These are phyloP conservation scores for Dryococelus australis DNA, from an alignment of 2,888 invertebrate species.

Conservation along the genomic window DNA sequence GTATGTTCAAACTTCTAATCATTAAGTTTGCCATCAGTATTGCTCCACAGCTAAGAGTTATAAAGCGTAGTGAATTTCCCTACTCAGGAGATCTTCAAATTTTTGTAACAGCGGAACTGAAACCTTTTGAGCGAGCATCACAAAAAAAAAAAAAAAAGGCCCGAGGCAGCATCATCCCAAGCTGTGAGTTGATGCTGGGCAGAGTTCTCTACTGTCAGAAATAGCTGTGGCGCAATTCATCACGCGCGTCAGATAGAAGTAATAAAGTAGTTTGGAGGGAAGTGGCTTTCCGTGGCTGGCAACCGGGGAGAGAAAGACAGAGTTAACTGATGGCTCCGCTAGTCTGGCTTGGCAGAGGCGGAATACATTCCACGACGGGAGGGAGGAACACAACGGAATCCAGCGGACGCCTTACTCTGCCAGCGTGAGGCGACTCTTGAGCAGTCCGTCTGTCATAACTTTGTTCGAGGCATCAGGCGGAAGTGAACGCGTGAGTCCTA, in stretches of 20 bases:
- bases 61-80: no score
- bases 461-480: neutral
- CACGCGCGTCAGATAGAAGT: slow-evolving; percentile 1
- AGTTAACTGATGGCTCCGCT: neutral
- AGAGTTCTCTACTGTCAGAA: neutral
- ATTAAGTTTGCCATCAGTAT: no score
- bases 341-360: neutral
- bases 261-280: neutral
- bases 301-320: neutral
- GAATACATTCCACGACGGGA: neutral
- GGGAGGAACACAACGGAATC: slow-evolving; percentile 5
- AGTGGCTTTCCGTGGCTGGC: neutral
- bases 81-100: no score
- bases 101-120: no score
- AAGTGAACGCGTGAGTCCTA: neutral
- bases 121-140: no score
- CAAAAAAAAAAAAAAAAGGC: neutral
- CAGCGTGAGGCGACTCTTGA: neutral
- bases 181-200: neutral
- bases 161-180: neutral
- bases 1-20: no score
- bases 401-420: neutral
- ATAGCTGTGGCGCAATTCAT: neutral
- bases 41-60: no score
- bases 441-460: neutral